Base-by-base conservation (phyloP, 2,888 invertebrate genomes). In the Syrista parreyssii region DNA sequence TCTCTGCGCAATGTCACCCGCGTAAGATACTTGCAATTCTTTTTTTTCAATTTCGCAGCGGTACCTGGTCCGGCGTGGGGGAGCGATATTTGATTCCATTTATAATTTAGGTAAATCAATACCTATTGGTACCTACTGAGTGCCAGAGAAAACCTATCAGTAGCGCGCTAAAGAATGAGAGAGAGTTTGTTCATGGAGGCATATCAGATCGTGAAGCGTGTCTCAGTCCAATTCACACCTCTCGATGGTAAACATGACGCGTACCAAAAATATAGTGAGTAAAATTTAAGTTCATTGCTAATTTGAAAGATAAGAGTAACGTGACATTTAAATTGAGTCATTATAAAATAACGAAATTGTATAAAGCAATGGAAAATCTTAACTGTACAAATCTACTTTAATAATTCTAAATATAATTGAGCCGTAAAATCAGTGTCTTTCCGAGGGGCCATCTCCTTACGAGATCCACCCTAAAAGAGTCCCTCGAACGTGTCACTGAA, bases 221-320 rank as follows among this genome's bases (percentile, higher is more conserved):
- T 84, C 32, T 31, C 71, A 84, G 83, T 84, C 76, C 80, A 80
- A 84, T 82, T 85, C 77, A 80, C 82, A 84, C 84, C 85, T 83
- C 82, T 76, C 75, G 74, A 78, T 82, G 81, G 84, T 80, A 82
- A 85, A 81, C 84, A 87, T 76, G 81, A 86, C 87, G 87, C 79
- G 76, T 74, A 79, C 79, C 79, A 83, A 82, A 74, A 80, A 81
- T 76, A 81, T 86, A 72, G 88, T 89, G 81, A 89, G 87, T 71
- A 71, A 33, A 30, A 31, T 31, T 71, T n/a, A 31, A 74, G 23
- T 74, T 74, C 23, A 55, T 55, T 55, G 55, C 55, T 55, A 55
- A 55, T 55, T 9, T 55, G 6, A 9, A 55, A 23, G 55, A 55
- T 55, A 23, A 6, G 9, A 23, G 9, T 55, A 23, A 23, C 55